A percentile compares a stretch with the other conserved stretches of the same genome.
Conservation (phyloP, 2,888 invertebrate genomes). For the Rhabditoides inermis region DNA sequence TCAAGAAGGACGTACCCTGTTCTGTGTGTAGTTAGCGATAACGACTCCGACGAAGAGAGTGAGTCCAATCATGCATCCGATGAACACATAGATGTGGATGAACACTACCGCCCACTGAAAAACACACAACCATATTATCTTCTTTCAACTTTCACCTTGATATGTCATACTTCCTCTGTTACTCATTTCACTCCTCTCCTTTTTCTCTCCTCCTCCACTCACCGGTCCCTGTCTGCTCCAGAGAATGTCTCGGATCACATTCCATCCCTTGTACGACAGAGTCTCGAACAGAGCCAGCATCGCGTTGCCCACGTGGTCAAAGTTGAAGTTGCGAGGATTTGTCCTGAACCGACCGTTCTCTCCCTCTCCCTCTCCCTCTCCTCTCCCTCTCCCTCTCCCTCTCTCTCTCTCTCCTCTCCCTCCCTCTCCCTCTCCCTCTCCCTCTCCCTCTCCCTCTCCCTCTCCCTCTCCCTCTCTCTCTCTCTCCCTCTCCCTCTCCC, state of each 20-base stretch:
- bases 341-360: conserved; percentile 66
- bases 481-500: too few relatives aligned
- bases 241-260: conserved; percentile 93
- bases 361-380: background rate
- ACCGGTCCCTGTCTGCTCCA: conserved; percentile 90
- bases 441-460: too few relatives aligned
- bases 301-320: conserved; percentile 96
- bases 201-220: conserved; percentile 58
- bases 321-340: conserved; percentile 95
- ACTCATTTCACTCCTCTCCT: too few relatives aligned
- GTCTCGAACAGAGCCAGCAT: conserved; percentile 96
- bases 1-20: conserved; percentile 62
- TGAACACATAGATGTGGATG: conserved; percentile 96
- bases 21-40: conserved; percentile 98
- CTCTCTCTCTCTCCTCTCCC: background rate
- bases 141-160: background rate
- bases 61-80: conserved; percentile 98
- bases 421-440: background rate
- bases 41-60: conserved; percentile 98
- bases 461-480: too few relatives aligned
- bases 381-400: conserved; percentile 1
- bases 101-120: conserved; percentile 68
- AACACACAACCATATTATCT: background rate
- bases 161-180: too few relatives aligned
- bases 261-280: conserved; percentile 98